Conservation (phyloP, 2,113 vertebrate genomes). For the Dromaius novaehollandiae region DNA sequence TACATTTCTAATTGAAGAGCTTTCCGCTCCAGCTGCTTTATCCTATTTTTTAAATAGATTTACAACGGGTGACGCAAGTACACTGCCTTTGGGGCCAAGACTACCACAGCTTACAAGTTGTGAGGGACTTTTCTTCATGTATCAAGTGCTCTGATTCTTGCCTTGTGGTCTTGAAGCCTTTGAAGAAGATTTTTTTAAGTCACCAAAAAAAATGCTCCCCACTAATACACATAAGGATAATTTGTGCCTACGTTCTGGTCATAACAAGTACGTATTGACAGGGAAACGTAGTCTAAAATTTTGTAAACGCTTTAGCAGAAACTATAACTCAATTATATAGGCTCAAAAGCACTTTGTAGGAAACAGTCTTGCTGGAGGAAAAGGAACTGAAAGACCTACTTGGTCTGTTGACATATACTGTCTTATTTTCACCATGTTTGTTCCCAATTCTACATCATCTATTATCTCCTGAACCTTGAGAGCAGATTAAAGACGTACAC, state of each 20-base stretch:
- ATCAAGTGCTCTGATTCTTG: background rate
- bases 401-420: background rate
- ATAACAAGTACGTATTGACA: background rate
- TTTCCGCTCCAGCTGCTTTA: background rate
- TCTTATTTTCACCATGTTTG: background rate
- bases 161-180: background rate
- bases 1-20: background rate
- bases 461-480: background rate
- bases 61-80: background rate
- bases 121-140: background rate
- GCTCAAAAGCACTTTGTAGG: background rate
- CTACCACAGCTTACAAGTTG: background rate
- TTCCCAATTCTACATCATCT: background rate
- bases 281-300: background rate
- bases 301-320: background rate
- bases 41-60: background rate
- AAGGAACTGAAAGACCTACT: background rate
- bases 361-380: background rate
- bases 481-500: background rate
- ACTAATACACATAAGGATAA: background rate
- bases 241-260: background rate
- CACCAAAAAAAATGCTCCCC: background rate
- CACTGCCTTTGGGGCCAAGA: background rate
- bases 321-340: background rate
- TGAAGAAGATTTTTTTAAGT: background rate